Evolutionary conservation across 2,797 vertebrate species (phyloP), one percentile per base, ranked within the genome.

Genomic region (Myotis planiceps): DNA sequence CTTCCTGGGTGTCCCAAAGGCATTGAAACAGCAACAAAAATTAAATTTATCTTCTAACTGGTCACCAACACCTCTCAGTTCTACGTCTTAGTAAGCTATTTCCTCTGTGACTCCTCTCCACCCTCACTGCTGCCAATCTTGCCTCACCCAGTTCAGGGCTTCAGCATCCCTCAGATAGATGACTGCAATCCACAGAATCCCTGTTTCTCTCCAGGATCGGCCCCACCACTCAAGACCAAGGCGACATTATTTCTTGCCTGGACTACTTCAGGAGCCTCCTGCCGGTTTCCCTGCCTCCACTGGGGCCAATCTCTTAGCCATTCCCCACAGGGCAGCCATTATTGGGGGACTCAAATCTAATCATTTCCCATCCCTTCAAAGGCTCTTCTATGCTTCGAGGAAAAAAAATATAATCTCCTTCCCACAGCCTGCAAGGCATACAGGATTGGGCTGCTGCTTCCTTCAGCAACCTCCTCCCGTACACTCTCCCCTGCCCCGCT

Each of bases 301-400:
- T 4, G 58, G 58, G 39, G 49, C 49, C 45, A 29, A 2, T 45
- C 45, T 58, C 34, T 88, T 71, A 58, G 63, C 71, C 66, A 9
- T 37, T 68, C 75, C 83, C 87, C 63, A 84, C n/a, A 47, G 83
- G 42, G 66, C 37, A 65, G 60, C 49, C 89, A 74, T 90, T 87
- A 87, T 32, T 88, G 83, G 94, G 94, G 72, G 81, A 95, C 89
- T 92, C 86, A 74, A 83, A 88, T 87, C n/a, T 84, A 90, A n/a
- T 92, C 42, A 78, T 58, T 84, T 87, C 45, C 19, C 39, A 78
- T 75, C 21, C 53, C 68, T 95, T 78, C 83, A 63, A 84, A 92
- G 60, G 12, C 71, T 71, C 93, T 32, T 90, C 79, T 37, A 6
- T 39, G 45, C 90, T 90, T n/a, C 25, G 34, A 51, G 75, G 42